Evolutionary conservation across 2,113 vertebrate genomes (phyloP).

Genomic region (Silurus glanis): DNA sequence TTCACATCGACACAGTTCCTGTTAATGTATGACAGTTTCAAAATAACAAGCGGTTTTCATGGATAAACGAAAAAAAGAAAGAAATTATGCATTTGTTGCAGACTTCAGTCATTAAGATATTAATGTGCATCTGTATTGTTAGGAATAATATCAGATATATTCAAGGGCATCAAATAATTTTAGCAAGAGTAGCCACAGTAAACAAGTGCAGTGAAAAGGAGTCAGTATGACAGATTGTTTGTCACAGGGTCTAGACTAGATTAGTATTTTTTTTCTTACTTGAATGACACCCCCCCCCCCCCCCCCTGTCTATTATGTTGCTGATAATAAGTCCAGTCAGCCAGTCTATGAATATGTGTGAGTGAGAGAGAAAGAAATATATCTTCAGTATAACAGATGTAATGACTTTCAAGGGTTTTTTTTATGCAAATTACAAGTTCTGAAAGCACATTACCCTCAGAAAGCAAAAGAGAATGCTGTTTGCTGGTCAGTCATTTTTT

Average conservation of each 20-base stretch:
- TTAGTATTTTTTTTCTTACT: background rate
- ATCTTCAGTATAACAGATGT: background rate
- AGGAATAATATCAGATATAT: background rate
- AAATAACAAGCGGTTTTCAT: background rate
- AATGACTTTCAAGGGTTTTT: background rate
- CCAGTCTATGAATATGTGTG: constrained; percentile 13
- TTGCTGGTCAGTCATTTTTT: background rate
- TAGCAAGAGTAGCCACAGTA: background rate
- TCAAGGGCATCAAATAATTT: background rate
- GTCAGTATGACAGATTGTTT: constrained; percentile 18
- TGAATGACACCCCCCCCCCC: background rate
- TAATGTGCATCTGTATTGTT: background rate
- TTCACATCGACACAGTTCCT: constrained; percentile 8
- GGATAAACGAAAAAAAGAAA: background rate
- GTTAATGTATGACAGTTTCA: constrained; percentile 11
- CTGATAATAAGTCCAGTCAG: constrained; percentile 43
- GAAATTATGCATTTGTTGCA: background rate
- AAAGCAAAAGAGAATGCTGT: background rate
- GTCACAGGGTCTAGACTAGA: background rate
- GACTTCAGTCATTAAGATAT: background rate
- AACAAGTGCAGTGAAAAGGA: background rate
- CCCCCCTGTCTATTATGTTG: background rate
- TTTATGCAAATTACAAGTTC: background rate
- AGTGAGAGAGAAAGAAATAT: background rate
- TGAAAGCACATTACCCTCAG: background rate